phyloP scores from a whole-genome alignment of 2,888 invertebrate genomes.

The Aquatica leii region DNA sequence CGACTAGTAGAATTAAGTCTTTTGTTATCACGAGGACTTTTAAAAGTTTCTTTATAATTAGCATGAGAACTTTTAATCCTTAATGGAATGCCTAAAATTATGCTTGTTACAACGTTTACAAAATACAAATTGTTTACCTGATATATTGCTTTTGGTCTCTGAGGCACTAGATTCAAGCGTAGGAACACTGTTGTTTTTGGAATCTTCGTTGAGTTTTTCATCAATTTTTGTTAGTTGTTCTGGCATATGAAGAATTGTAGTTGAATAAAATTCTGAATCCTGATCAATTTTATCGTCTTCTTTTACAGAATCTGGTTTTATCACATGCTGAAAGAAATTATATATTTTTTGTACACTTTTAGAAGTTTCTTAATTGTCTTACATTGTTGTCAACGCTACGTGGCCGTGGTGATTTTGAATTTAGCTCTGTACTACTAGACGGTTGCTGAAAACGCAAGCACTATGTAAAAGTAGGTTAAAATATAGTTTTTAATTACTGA shows the following conservation, averaged over 20 bases:
- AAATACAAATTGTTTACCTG: not conserved
- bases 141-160: not conserved
- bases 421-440: constrained; percentile 16
- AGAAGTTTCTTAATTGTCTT: not conserved
- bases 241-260: not conserved
- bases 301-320: not conserved
- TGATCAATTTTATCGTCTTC: not conserved
- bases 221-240: not conserved
- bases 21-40: not conserved
- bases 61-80: constrained; percentile 8
- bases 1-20: not conserved
- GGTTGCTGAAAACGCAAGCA: constrained; percentile 26
- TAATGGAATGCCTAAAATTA: constrained; percentile 24
- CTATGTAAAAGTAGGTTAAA: not conserved
- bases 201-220: not conserved
- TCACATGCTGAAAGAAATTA: not conserved
- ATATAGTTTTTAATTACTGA: constrained; percentile 14
- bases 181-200: no score
- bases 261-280: not conserved
- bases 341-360: not conserved
- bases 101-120: not conserved
- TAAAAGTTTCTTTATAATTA: not conserved
- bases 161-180: not conserved
- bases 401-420: constrained; percentile 8
- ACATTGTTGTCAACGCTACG: constrained; percentile 12